Evolutionary conservation across 2,888 invertebrate genomes (phyloP).

Genomic region (Amorpha juglandis): DNA sequence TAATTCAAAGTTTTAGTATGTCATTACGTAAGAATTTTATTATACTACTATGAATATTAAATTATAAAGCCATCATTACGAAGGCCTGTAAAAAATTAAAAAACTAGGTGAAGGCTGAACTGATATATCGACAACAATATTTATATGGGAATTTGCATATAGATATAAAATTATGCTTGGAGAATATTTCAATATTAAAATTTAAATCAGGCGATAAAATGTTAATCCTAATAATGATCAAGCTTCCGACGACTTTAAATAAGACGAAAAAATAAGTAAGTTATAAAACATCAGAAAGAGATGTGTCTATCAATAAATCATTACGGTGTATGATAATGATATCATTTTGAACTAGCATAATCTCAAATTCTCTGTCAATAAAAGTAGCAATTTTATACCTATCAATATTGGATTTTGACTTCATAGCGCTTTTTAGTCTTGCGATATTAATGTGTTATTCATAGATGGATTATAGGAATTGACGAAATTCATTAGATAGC

Average conservation of each 20-base stretch:
- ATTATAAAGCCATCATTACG: slow-evolving; percentile 26
- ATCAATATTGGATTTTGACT: too few species aligned
- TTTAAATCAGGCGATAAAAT: not conserved
- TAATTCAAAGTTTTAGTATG: not conserved
- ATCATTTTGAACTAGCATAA: too few species aligned
- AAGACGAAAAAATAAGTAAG: not conserved
- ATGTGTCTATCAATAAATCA: too few species aligned
- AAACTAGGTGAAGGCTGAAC: slow-evolving; percentile 56
- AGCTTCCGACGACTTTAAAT: not conserved
- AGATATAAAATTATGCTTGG: not conserved
- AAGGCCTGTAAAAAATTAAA: slow-evolving; percentile 42
- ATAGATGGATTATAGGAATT: too few species aligned
- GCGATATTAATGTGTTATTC: too few species aligned
- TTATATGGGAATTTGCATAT: slow-evolving; percentile 7
- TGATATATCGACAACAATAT: slow-evolving; percentile 34
- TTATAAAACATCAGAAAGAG: too few species aligned
- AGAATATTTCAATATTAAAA: too few species aligned
- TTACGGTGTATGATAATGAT: too few species aligned
- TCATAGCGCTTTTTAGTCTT: too few species aligned
- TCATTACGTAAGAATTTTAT: slow-evolving; percentile 1
- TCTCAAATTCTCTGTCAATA: too few species aligned
- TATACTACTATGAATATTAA: slow-evolving; percentile 14
- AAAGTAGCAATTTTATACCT: too few species aligned
- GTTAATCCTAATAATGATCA: not conserved
- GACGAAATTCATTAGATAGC: too few species aligned